Evolutionary conservation across 2,797 vertebrate genomes (phyloP).

Genomic region (Tiaroga cobitis): DNA sequence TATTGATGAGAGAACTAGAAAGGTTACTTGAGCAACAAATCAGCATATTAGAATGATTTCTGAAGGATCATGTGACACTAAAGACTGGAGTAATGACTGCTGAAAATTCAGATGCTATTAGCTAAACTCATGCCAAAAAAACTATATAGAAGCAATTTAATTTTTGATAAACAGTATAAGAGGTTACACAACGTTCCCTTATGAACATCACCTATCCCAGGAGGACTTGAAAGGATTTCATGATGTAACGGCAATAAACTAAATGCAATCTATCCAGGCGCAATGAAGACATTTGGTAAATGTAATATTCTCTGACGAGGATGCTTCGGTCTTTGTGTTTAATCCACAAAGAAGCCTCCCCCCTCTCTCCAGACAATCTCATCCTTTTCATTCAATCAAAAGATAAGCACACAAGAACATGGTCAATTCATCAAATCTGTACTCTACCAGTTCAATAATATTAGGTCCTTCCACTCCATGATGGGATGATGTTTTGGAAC

Average conservation of each 20-base stretch:
- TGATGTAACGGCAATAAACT: slow-evolving; percentile 52
- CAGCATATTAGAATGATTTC: slow-evolving; percentile 1
- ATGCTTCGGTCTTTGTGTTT: slow-evolving; percentile 39
- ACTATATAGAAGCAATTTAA: not conserved
- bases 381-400: slow-evolving; percentile 55
- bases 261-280: slow-evolving; percentile 49
- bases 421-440: slow-evolving; percentile 54
- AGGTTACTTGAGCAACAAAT: not conserved
- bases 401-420: slow-evolving; percentile 57
- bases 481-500: slow-evolving; percentile 48
- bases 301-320: slow-evolving; percentile 55
- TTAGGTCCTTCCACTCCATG: slow-evolving; percentile 38
- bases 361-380: slow-evolving; percentile 50
- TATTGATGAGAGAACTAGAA: not conserved
- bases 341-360: slow-evolving; percentile 52
- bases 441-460: slow-evolving; percentile 43
- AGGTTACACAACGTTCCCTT: slow-evolving; percentile 35
- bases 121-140: not conserved
- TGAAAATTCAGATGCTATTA: not conserved
- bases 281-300: slow-evolving; percentile 53
- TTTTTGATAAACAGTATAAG: slow-evolving; percentile 26
- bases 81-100: not conserved
- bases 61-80: not conserved
- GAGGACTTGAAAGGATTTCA: slow-evolving; percentile 49
- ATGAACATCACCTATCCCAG: slow-evolving; percentile 42